Base-by-base conservation (phyloP, 2,113 vertebrate genomes). In the Calidris pugnax region DNA sequence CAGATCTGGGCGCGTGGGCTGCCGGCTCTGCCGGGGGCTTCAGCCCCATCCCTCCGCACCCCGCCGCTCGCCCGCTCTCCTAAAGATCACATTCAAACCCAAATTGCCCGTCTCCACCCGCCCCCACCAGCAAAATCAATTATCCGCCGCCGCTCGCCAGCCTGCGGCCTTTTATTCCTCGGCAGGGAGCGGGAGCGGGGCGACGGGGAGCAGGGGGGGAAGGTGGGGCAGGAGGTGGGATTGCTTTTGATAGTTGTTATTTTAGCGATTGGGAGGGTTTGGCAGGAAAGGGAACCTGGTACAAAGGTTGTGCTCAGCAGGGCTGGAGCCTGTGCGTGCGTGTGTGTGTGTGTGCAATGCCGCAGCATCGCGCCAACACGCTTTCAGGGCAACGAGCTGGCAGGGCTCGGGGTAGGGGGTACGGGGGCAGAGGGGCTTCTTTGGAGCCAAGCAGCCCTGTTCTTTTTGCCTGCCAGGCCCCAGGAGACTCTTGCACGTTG, bases 31-130 rank as follows among this genome's bases (percentile, higher is more conserved):
- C 66, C 6, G 75, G 77, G 94, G 94, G 93, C 83, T 96, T 92
- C 81, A 71, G 72, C 95, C 83, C 74, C 85, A 86, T 86, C 96
- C 64, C 90, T 91, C 81, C 2, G 27, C 92, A 90, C 81, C 97
- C 97, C 4, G 32, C 82, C 35, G 95, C 82, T 96, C 4, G 10
- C 93, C 76, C 91, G 62, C 79, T 97, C 93, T 83, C 60, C 90
- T 76, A 53, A 94, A 95, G 91, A 94, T 91, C 96, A 53, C 96
- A 93, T 93, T 80, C 94, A 93, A 83, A 69, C 95, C 85, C 94
- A 94, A 97, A 96, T 97, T 96, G 94, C 96, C 91, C 19, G 14
- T 95, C 90, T 91, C 88, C 87, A 85, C 64, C 94, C 79, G n/a
- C 95, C 93, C 93, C 96, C 92, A 69, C 68, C 9, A 3, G 78